Evolutionary conservation across 2,797 vertebrate genomes (phyloP).

Genomic region (Loriculus beryllinus): DNA sequence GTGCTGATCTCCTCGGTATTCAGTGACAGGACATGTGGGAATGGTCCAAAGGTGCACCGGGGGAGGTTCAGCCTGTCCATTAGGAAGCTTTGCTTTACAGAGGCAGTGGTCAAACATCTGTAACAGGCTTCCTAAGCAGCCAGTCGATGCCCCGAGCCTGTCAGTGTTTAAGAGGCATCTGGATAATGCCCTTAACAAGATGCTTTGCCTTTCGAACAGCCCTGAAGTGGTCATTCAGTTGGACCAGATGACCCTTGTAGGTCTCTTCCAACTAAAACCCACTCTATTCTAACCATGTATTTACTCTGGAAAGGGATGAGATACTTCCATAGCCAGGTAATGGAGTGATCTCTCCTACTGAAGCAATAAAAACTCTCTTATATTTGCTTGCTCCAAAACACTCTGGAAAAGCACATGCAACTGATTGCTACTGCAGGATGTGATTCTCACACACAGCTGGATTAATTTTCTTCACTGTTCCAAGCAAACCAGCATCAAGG

Average conservation of each 20-base stretch:
- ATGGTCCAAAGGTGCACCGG: not conserved
- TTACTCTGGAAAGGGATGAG: not conserved
- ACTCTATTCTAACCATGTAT: not conserved
- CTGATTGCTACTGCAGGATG: not conserved
- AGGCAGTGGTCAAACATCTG: not conserved
- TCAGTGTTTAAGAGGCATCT: not conserved
- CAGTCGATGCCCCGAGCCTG: accelerated
- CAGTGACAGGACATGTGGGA: accelerated
- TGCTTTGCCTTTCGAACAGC: not conserved
- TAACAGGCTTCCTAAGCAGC: not conserved
- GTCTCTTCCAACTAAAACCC: not conserved
- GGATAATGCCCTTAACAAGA: not conserved
- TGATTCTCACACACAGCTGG: accelerated
- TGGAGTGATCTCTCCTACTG: not conserved
- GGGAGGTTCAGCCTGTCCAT: not conserved
- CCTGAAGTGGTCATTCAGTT: not conserved
- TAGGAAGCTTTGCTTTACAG: not conserved
- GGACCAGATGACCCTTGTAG: not conserved
- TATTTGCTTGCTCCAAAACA: not conserved
- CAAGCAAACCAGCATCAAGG: not conserved
- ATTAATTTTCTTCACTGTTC: not conserved
- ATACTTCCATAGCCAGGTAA: not conserved
- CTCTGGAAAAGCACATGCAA: not conserved
- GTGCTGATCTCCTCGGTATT: not conserved
- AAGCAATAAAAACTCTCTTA: not conserved